These are phyloP conservation scores for Drosophila gaucha DNA, from an alignment of 2,888 invertebrate species.

Conservation along the genomic window DNA sequence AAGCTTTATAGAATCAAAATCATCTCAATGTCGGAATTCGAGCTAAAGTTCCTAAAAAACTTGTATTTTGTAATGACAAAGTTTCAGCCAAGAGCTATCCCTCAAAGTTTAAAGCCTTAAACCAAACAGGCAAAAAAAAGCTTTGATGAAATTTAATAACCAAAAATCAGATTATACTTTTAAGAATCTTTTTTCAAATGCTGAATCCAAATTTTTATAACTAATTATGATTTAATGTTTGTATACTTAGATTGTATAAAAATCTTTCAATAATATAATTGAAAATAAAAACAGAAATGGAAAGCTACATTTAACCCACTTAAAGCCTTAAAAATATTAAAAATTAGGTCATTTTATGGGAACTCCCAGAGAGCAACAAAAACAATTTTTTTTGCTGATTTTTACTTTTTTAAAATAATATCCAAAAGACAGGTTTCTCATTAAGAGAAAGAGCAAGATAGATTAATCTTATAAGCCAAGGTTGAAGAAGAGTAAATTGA, in stretches of 20 bases:
- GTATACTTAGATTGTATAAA: too few relatives aligned
- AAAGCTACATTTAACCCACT: not conserved
- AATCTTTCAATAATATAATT: not conserved
- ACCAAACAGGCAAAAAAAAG: too few relatives aligned
- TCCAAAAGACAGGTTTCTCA: constrained; percentile 1
- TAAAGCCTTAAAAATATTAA: too few relatives aligned
- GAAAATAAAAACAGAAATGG: not conserved
- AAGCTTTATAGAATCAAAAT: too few relatives aligned
- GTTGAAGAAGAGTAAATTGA: not conserved
- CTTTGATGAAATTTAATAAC: too few relatives aligned
- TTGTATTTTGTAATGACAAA: too few relatives aligned
- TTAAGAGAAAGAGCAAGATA: not conserved
- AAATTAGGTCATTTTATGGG: not conserved
- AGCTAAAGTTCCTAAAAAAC: too few relatives aligned
- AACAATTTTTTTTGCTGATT: not conserved
- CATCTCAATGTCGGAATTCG: too few relatives aligned
- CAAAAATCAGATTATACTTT: too few relatives aligned
- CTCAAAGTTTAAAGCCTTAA: too few relatives aligned
- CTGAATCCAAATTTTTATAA: not conserved
- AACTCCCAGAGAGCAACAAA: not conserved
- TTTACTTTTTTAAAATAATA: not conserved
- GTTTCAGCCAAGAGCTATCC: too few relatives aligned
- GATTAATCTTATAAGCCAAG: not conserved
- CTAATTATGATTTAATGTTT: not conserved
- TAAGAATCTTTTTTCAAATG: too few relatives aligned